Evolutionary conservation across 2,888 invertebrate species (phyloP).

Genomic region (Phragmatobia fuliginosa): DNA sequence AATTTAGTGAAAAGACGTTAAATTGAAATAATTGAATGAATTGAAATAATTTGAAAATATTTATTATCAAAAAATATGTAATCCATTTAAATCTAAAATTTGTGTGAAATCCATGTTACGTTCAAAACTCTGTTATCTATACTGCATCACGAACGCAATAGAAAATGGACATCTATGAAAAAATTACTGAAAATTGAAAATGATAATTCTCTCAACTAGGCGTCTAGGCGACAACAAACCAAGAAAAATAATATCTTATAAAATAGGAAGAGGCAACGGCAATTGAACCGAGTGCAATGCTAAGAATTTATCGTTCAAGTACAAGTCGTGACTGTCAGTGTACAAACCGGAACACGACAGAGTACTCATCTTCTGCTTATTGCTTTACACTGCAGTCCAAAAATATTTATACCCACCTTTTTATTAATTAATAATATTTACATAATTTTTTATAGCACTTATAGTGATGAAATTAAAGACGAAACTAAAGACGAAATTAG

Average conservation of each 20-base stretch:
- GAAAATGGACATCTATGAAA: neutral
- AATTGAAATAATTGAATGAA: too few relatives aligned
- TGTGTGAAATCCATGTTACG: too few relatives aligned
- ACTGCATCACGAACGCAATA: neutral
- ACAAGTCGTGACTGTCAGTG: slow-evolving; percentile 69
- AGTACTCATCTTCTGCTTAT: slow-evolving; percentile 67
- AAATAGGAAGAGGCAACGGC: slow-evolving; percentile 6
- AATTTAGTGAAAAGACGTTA: too few relatives aligned
- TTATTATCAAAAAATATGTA: neutral
- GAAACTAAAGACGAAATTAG: neutral
- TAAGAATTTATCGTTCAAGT: slow-evolving; percentile 67
- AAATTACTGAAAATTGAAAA: neutral
- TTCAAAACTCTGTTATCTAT: neutral
- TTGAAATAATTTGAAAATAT: too few relatives aligned
- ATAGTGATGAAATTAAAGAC: neutral
- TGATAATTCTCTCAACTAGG: neutral
- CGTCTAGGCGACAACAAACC: neutral
- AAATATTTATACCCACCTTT: neutral
- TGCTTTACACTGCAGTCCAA: slow-evolving; percentile 42
- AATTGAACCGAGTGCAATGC: slow-evolving; percentile 16
- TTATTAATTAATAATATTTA: neutral
- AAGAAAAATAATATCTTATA: slow-evolving; percentile 2
- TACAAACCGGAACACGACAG: slow-evolving; percentile 61
- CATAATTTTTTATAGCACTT: neutral
- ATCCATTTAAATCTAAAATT: too few relatives aligned